phyloP scores from a whole-genome alignment of 2,113 vertebrate species.

The Chauna torquata region DNA sequence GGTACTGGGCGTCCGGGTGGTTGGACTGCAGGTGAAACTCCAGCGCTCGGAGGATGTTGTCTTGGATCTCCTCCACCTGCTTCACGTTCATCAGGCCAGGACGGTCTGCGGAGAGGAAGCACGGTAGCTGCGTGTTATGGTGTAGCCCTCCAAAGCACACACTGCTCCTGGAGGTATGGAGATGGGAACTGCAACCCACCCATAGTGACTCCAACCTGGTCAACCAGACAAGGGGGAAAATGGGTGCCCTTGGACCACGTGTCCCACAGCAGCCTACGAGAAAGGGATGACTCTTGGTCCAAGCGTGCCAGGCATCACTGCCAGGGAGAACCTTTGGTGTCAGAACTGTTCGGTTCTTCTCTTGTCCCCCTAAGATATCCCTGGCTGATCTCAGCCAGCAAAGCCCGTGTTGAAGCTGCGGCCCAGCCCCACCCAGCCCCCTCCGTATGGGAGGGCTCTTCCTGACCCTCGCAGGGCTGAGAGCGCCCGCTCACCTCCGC shows the following conservation, averaged over 20 bases:
- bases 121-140: background rate
- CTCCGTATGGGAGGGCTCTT: background rate
- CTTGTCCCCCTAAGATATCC: background rate
- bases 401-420: background rate
- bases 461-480: rapidly evolving
- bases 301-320: background rate
- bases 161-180: background rate
- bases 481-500: slow-evolving; percentile 85
- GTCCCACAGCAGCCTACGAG: background rate
- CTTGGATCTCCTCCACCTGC: slow-evolving; percentile 97
- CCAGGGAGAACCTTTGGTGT: background rate
- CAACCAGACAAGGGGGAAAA: background rate
- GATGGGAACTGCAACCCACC: background rate
- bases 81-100: slow-evolving; percentile 95
- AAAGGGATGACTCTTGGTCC: background rate
- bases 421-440: background rate
- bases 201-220: background rate
- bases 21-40: slow-evolving; percentile 93
- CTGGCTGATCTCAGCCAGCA: background rate
- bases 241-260: rapidly evolving
- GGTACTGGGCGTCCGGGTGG: slow-evolving; percentile 93
- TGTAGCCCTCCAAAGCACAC: background rate
- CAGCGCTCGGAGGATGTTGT: slow-evolving; percentile 92
- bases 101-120: slow-evolving; percentile 83
- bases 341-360: background rate